These are phyloP conservation scores for Pygoscelis adeliae DNA, from an alignment of 2,113 vertebrate genomes.

Conservation along the genomic window DNA sequence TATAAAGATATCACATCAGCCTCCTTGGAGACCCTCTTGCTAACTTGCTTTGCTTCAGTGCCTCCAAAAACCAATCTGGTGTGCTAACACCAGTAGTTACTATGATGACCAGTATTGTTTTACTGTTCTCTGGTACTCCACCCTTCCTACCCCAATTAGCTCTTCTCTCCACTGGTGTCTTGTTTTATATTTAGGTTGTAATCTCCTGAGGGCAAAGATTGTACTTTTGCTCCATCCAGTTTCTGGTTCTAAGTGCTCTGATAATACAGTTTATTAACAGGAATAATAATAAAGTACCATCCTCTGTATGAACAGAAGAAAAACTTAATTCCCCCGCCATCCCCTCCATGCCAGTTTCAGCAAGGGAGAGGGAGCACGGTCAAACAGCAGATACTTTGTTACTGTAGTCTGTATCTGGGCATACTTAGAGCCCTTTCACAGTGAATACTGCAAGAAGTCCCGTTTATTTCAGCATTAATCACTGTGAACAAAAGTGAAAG, in stretches of 20 bases:
- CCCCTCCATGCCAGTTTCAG: neutral
- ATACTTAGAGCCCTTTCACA: conserved; percentile 18
- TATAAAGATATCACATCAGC: neutral
- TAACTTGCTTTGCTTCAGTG: neutral
- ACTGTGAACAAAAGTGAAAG: conserved; percentile 46
- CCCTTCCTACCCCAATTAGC: neutral
- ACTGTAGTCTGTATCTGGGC: neutral
- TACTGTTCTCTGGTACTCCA: neutral
- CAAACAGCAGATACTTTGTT: conserved; percentile 51
- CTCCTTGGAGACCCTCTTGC: neutral
- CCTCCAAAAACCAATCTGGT: neutral
- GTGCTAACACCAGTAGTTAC: neutral
- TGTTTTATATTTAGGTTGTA: neutral
- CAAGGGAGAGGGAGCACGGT: neutral
- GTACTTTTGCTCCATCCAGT: neutral
- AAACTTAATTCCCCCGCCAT: neutral
- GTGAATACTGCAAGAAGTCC: conserved; percentile 30
- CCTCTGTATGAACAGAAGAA: neutral
- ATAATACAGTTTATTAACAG: neutral
- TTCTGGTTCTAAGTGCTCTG: neutral
- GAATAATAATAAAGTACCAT: neutral
- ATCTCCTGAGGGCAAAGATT: neutral
- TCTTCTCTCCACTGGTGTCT: neutral
- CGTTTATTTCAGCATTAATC: conserved; percentile 55
- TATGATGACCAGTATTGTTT: neutral